phyloP scores from a whole-genome alignment of 2,113 vertebrate genomes.

The Emydocephalus ijimae region DNA sequence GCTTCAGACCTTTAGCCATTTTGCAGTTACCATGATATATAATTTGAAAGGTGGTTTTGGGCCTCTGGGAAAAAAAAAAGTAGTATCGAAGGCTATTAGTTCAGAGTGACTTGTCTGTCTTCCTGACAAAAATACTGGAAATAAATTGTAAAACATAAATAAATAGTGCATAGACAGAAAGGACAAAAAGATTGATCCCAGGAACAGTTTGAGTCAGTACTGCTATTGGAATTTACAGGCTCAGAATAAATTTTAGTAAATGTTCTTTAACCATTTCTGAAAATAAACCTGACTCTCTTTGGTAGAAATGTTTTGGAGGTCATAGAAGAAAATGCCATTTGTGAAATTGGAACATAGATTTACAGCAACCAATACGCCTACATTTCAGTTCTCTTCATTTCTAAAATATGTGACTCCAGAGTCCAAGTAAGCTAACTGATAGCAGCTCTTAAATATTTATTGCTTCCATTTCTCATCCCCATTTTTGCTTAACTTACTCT shows the following conservation, averaged over 20 bases:
- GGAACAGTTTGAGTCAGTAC: neutral
- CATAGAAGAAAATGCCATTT: neutral
- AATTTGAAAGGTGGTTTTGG: neutral
- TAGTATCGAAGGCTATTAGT: neutral
- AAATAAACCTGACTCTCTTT: neutral
- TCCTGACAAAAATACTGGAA: neutral
- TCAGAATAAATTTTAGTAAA: neutral
- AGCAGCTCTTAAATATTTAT: neutral
- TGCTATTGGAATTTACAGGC: neutral
- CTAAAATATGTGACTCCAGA: neutral
- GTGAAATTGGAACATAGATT: neutral
- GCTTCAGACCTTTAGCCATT: neutral
- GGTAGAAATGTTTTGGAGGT: neutral
- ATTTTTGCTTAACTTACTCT: neutral
- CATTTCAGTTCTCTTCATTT: neutral
- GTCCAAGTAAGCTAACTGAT: neutral
- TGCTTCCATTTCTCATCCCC: neutral
- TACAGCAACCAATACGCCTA: neutral
- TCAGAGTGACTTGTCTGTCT: neutral
- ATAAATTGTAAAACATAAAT: neutral
- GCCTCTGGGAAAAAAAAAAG: neutral
- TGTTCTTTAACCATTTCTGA: neutral
- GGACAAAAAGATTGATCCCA: neutral
- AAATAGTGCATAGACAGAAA: neutral
- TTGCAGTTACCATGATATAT: neutral